phyloP scores from a whole-genome alignment of 2,113 vertebrate species.

The Chitala chitala region DNA sequence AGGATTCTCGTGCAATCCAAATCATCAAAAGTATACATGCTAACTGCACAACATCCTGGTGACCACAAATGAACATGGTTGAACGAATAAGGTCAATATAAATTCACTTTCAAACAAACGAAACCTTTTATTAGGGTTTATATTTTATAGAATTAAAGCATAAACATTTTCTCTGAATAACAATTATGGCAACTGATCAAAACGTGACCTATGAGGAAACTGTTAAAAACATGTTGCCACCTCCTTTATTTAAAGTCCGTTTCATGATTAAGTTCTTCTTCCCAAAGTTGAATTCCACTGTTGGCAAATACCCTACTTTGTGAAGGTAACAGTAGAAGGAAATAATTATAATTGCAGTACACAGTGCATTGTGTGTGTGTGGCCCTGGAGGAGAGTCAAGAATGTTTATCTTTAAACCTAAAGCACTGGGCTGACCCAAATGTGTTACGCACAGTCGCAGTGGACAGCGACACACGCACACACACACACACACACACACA shows the following conservation, averaged over 20 bases:
- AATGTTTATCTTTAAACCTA: slow-evolving; percentile 49
- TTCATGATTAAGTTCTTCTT: slow-evolving; percentile 32
- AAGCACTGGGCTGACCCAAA: slow-evolving; percentile 20
- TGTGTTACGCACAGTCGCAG: not conserved
- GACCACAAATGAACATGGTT: not conserved
- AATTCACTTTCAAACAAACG: not conserved
- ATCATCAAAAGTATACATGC: not conserved
- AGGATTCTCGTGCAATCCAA: not conserved
- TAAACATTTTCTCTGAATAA: too few relatives aligned
- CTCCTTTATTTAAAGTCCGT: not conserved
- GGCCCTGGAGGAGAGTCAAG: slow-evolving; percentile 46
- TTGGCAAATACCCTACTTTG: slow-evolving; percentile 29
- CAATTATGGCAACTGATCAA: too few relatives aligned
- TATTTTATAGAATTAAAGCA: not conserved
- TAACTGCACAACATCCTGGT: not conserved
- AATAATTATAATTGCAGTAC: slow-evolving; percentile 51
- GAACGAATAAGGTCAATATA: not conserved
- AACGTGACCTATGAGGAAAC: not conserved
- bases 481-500: slow-evolving; percentile 9
- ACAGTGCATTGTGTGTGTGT: slow-evolving; percentile 50
- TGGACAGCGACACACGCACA: not conserved
- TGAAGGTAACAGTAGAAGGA: slow-evolving; percentile 50
- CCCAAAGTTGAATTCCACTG: not conserved
- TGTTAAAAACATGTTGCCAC: not conserved
- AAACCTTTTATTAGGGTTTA: not conserved